Evolutionary conservation across 2,797 vertebrate genomes (phyloP).

Genomic region (Siniperca obscura): DNA sequence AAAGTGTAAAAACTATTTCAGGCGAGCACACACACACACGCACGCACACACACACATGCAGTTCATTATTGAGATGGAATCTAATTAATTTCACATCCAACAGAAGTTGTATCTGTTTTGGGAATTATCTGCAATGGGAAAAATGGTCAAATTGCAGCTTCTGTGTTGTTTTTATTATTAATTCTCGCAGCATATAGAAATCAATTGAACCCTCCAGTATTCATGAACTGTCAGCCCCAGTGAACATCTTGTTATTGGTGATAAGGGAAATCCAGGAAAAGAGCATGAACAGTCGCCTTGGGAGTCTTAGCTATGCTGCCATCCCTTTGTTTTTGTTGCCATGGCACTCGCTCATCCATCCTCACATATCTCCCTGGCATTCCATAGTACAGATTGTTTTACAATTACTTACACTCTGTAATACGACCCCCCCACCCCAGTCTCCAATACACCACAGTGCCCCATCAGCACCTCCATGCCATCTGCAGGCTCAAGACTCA

Average conservation of each 20-base stretch:
- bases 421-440: constrained; percentile 14
- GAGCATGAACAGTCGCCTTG: constrained; percentile 55
- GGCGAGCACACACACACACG: not conserved
- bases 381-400: constrained; percentile 64
- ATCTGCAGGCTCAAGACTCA: constrained; percentile 64
- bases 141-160: constrained; percentile 36
- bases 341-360: constrained; percentile 68
- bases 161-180: constrained; percentile 44
- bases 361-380: constrained; percentile 55
- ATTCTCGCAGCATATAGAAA: constrained; percentile 37
- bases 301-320: constrained; percentile 60
- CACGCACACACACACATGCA: not conserved
- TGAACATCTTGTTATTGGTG: constrained; percentile 70
- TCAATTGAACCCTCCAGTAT: constrained; percentile 54
- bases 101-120: constrained; percentile 55
- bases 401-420: constrained; percentile 58
- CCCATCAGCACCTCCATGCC: constrained; percentile 70
- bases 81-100: constrained; percentile 59
- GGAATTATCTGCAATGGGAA: constrained; percentile 36
- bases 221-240: constrained; percentile 61
- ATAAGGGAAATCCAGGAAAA: constrained; percentile 69
- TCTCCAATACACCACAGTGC: constrained; percentile 55
- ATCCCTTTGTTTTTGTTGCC: constrained; percentile 75
- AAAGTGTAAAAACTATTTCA: constrained; percentile 38
- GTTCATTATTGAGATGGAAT: constrained; percentile 56